These are phyloP conservation scores for Diplosoma virens DNA, from an alignment of 23 tunicate genomes.

Conservation along the genomic window DNA sequence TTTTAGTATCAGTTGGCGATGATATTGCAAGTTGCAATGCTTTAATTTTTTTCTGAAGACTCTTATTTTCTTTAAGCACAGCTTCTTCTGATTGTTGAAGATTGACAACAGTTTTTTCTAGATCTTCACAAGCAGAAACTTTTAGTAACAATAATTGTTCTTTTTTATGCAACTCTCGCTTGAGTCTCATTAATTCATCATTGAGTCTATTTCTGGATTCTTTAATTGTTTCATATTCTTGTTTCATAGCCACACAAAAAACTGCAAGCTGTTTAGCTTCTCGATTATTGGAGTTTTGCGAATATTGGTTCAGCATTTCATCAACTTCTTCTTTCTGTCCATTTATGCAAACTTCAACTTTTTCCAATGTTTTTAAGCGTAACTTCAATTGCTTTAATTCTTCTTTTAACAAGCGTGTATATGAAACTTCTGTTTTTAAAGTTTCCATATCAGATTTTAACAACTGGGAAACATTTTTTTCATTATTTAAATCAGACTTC, in stretches of 20 bases:
- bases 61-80: constrained; percentile 44
- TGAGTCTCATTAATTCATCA: constrained; percentile 48
- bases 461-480: constrained; percentile 17
- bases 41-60: constrained; percentile 56
- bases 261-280: constrained; percentile 43
- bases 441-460: constrained; percentile 46
- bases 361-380: constrained; percentile 39
- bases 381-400: constrained; percentile 36
- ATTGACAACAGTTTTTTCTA: constrained; percentile 11
- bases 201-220: constrained; percentile 29
- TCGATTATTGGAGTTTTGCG: not conserved
- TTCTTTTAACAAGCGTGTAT: constrained; percentile 24
- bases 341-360: constrained; percentile 56
- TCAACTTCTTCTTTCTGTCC: constrained; percentile 66
- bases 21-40: constrained; percentile 66
- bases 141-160: constrained; percentile 21
- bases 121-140: constrained; percentile 5
- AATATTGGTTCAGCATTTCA: constrained; percentile 62
- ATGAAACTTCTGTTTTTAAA: constrained; percentile 35
- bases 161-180: constrained; percentile 34
- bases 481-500: constrained; percentile 21
- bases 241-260: constrained; percentile 81
- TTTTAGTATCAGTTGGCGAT: constrained; percentile 71
- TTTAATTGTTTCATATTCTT: constrained; percentile 75
- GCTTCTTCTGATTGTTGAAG: constrained; percentile 47